Conservation (phyloP, 2,888 invertebrate species). For the Hedya salicella region DNA sequence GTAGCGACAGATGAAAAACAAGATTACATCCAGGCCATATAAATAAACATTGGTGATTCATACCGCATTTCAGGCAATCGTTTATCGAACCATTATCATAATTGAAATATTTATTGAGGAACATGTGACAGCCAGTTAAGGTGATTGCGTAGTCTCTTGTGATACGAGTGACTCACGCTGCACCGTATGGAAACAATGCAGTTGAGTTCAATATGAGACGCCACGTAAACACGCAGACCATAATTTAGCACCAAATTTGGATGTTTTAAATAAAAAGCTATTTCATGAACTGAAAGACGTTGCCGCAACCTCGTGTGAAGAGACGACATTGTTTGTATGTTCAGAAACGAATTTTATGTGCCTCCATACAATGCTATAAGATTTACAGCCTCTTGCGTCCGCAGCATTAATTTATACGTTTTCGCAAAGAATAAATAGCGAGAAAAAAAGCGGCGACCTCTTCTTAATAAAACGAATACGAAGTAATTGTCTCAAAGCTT, state of each 20-base stretch:
- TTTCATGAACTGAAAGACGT: conserved; percentile 58
- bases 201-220: conserved; percentile 49
- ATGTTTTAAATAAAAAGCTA: conserved; percentile 59
- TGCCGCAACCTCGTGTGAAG: conserved; percentile 50
- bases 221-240: conserved; percentile 55
- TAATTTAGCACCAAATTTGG: conserved; percentile 63
- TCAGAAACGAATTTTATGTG: conserved; percentile 54
- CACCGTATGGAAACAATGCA: conserved; percentile 57
- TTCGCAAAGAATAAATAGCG: conserved; percentile 30
- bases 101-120: conserved; percentile 62
- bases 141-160: conserved; percentile 47
- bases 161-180: conserved; percentile 58
- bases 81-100: conserved; percentile 58
- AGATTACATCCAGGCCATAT: conserved; percentile 48
- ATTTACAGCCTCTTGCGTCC: conserved; percentile 65
- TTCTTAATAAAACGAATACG: conserved; percentile 24
- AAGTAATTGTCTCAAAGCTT: conserved; percentile 8
- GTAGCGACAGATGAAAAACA: conserved; percentile 31
- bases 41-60: conserved; percentile 58
- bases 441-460: conserved; percentile 25
- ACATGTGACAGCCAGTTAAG: conserved; percentile 49
- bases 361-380: conserved; percentile 52
- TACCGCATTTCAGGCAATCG: conserved; percentile 58
- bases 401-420: conserved; percentile 46
- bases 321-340: conserved; percentile 26